Conservation (phyloP, 92 coral and sea anemone genomes). For the Actinostola sp. region DNA sequence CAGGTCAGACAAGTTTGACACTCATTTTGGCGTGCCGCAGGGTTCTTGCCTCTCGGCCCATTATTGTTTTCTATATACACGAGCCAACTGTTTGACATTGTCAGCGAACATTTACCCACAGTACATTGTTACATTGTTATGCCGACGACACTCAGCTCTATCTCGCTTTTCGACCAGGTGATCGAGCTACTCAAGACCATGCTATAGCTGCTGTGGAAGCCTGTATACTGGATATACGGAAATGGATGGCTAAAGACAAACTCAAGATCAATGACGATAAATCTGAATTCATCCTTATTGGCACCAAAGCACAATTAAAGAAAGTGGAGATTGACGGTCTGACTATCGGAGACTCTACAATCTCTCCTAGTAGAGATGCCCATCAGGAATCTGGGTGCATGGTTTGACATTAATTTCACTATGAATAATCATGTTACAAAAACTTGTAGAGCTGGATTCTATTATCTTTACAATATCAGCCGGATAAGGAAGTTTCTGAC, state of each 20-base stretch:
- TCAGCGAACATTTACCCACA: too few relatives aligned
- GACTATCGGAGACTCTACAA: conserved; percentile 10
- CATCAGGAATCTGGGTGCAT: conserved; percentile 11
- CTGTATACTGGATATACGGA: conserved; percentile 20
- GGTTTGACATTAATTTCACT: conserved; percentile 8
- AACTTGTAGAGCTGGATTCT: conserved; percentile 19
- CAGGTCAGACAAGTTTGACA: too few relatives aligned
- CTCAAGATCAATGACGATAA: conserved; percentile 30
- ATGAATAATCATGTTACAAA: conserved; percentile 27
- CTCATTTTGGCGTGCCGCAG: too few relatives aligned
- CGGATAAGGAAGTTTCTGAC: conserved; percentile 9
- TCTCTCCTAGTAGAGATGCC: too few relatives aligned
- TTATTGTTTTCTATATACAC: too few relatives aligned
- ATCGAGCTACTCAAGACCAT: conserved; percentile 24
- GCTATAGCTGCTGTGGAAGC: conserved; percentile 25
- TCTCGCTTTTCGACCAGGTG: too few relatives aligned
- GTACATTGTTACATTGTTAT: conserved; percentile 10
- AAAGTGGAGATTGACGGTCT: conserved; percentile 28
- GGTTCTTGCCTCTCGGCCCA: not conserved
- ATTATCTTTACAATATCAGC: conserved; percentile 10
- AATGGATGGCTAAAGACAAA: conserved; percentile 34
- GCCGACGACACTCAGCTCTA: conserved; percentile 20
- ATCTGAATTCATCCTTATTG: conserved; percentile 34
- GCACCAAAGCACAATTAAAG: conserved; percentile 37
- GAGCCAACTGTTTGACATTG: too few relatives aligned